Base-by-base conservation (phyloP, 2,888 invertebrate species). In the Spatulosminthurus flaviceps region DNA sequence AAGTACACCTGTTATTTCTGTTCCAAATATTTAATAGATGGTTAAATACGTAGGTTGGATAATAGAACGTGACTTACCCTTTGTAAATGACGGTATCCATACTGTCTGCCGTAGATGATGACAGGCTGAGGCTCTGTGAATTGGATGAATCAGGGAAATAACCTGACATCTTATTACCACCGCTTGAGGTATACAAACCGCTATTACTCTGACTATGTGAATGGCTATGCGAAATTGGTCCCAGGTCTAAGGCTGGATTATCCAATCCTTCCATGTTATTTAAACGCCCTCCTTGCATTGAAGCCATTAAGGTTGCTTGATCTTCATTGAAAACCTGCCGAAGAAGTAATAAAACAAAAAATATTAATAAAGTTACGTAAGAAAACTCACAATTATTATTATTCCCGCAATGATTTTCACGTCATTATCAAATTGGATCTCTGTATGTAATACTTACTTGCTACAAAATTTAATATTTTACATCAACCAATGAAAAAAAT, bases 71-170 rank as follows among this genome's bases (percentile, higher is more conserved):
- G 79, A 77, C 81, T 79, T 79, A 85, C 84, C 84, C 83, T 82
- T 84, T 84, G 77, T 83, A 85, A 74, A 85, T 85, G 78, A 85
- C 84, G 70, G 84, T 85, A 79, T 85, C 84, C 43, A 85, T 74
- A 67, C 84, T 85, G 70, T 85, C 84, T 24, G 84, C 81, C 66
- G 83, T 85, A 2, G 84, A 85, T 19, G 82, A 82, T 26, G 84
- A 85, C 70, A 85, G 80, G 51, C 84, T 84, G 34, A 82, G 80
- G 72, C 83, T 83, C 74, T 85, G 83, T 34, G 83, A 84, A 24
- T 82, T 78, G 70, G 83, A 82, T 19, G 82, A 81, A 76, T 82
- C 82, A 22, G 82, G 78, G 42, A 79, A 84, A 78, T 83, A 84
- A 1, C 82, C 82, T 21, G 82, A 77, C 82, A 82, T 81, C 41